phyloP scores from a whole-genome alignment of 2,888 invertebrate species.

The Caenorhabditis sp. region DNA sequence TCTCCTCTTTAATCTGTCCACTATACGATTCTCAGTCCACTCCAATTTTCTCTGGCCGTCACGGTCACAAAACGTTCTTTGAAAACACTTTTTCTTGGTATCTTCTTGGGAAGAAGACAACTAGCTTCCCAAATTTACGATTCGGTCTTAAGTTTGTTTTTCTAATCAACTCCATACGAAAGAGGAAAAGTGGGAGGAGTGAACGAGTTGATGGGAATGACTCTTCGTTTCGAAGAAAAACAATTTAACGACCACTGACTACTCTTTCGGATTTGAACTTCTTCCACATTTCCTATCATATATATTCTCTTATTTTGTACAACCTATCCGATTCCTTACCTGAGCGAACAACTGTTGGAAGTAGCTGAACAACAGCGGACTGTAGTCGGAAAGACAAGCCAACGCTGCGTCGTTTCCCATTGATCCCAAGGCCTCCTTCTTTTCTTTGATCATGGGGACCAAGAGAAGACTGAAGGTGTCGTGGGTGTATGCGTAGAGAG shows the following conservation, averaged over 20 bases:
- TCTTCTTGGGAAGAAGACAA: conserved; percentile 2
- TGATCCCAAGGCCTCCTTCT: conserved; percentile 98
- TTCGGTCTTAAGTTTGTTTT: conserved; percentile 43
- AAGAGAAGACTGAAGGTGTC: conserved; percentile 96
- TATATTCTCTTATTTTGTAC: neutral
- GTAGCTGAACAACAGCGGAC: conserved; percentile 96
- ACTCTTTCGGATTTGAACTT: conserved; percentile 1
- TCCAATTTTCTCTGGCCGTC: conserved; percentile 14
- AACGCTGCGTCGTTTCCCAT: conserved; percentile 99
- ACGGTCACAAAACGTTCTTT: conserved; percentile 24
- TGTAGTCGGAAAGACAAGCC: conserved; percentile 95
- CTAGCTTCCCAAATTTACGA: conserved; percentile 38
- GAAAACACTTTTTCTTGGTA: conserved; percentile 26
- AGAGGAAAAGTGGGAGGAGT: conserved; percentile 18
- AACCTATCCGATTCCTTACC: conserved; percentile 86
- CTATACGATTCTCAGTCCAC: neutral
- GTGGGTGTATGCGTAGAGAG: conserved; percentile 94
- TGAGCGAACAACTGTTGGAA: conserved; percentile 99
- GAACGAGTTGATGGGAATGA: conserved; percentile 12
- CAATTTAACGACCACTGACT: conserved; percentile 52
- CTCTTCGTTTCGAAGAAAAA: conserved; percentile 31
- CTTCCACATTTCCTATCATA: neutral
- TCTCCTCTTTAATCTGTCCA: neutral
- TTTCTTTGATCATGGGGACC: conserved; percentile 95
- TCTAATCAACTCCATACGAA: conserved; percentile 40